A percentile compares a stretch with the other conserved stretches of the same genome.
Evolutionary conservation across 2,888 invertebrate species (phyloP).

Genomic region (Drosophila limbata): DNA sequence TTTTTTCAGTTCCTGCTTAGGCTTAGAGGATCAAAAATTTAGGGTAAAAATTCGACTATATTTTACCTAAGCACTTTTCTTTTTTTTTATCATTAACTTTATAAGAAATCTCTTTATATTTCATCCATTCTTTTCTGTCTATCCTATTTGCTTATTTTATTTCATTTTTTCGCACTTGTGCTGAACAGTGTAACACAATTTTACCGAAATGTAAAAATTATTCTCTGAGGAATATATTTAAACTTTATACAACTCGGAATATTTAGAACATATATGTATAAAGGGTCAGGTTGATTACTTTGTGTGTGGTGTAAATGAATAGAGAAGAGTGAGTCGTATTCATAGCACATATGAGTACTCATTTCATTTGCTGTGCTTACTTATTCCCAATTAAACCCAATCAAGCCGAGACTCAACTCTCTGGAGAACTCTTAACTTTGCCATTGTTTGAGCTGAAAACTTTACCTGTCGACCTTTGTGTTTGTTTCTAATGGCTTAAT

Average conservation of each 20-base stretch:
- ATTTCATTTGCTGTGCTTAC: constrained; percentile 39
- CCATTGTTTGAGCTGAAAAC: constrained; percentile 7
- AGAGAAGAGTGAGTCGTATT: constrained; percentile 1
- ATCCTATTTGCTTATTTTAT: not conserved
- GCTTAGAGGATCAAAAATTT: no score
- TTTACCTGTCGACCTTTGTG: constrained; percentile 19
- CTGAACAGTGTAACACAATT: constrained; percentile 35
- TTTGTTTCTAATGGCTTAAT: constrained; percentile 9
- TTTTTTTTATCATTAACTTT: no score
- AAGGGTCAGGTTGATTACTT: constrained; percentile 21
- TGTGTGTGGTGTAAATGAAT: not conserved
- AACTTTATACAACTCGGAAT: constrained; percentile 35
- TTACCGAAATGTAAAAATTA: constrained; percentile 25
- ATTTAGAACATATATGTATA: not conserved
- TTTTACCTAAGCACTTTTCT: no score
- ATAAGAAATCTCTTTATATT: no score
- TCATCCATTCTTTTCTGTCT: no score
- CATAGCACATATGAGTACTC: constrained; percentile 7
- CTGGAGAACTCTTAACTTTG: constrained; percentile 38
- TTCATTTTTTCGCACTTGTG: not conserved
- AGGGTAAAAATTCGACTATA: no score
- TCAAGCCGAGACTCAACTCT: constrained; percentile 46
- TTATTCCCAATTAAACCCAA: constrained; percentile 76
- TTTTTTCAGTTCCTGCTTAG: no score
- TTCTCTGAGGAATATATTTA: constrained; percentile 19